These are phyloP conservation scores for Holcopasites calliopsidis DNA, from an alignment of 1,140 invertebrate species.

Conservation along the genomic window DNA sequence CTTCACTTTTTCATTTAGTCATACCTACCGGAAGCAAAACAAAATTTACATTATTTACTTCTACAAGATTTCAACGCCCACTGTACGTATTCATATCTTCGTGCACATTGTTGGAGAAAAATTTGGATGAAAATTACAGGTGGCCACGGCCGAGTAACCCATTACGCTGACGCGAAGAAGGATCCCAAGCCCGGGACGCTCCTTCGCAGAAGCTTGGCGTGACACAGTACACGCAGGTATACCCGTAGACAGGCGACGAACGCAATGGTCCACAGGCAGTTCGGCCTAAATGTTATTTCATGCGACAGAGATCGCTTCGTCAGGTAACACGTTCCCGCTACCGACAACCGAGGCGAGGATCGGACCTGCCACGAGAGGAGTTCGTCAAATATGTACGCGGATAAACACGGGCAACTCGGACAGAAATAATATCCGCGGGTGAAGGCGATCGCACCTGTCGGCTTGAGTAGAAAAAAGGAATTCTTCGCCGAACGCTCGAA, in stretches of 20 bases:
- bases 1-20: too few relatives aligned
- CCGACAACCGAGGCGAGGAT: constrained; percentile 17
- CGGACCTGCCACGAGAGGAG: constrained; percentile 42
- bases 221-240: constrained; percentile 17
- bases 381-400: constrained; percentile 66
- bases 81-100: too few relatives aligned
- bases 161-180: background rate
- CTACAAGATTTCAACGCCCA: too few relatives aligned
- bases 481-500: background rate
- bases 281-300: constrained; percentile 63
- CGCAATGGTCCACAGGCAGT: constrained; percentile 12
- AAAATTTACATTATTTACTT: too few relatives aligned
- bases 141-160: background rate
- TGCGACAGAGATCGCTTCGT: constrained; percentile 59
- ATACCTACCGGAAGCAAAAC: too few relatives aligned
- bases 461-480: constrained; percentile 35
- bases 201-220: background rate
- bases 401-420: constrained; percentile 62
- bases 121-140: too few relatives aligned
- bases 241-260: background rate
- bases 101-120: too few relatives aligned
- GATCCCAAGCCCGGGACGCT: too few relatives aligned
- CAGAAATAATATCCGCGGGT: constrained; percentile 64
- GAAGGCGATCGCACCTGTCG: constrained; percentile 53
- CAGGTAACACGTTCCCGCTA: constrained; percentile 39